Conservation (phyloP, 1,140 invertebrate genomes). For the Ericerus pela region DNA sequence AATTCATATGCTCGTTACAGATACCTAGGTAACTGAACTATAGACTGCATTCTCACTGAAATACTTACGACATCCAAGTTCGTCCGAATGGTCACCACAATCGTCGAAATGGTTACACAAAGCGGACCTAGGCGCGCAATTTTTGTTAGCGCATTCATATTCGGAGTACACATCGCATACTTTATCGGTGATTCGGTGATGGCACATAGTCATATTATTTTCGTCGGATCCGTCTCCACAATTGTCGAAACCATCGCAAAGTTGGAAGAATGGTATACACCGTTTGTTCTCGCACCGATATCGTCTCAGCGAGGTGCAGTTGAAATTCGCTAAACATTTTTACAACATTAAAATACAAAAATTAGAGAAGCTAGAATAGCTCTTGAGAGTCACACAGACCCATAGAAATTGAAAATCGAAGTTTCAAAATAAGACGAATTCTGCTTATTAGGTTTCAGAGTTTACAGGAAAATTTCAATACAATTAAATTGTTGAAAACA, state of each 20-base stretch:
- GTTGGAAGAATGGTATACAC: conserved; percentile 68
- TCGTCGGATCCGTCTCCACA: conserved; percentile 88
- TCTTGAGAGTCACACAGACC: not conserved
- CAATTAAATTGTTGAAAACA: too few relatives aligned
- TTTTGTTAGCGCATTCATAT: conserved; percentile 81
- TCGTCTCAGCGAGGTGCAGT: conserved; percentile 57
- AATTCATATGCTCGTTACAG: too few relatives aligned
- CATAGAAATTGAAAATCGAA: not conserved
- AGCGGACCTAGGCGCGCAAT: conserved; percentile 63
- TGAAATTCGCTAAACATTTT: conserved; percentile 48
- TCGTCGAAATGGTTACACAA: conserved; percentile 73
- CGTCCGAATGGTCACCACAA: conserved; percentile 72
- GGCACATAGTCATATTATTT: conserved; percentile 78
- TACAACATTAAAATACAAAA: not conserved
- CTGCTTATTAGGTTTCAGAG: too few relatives aligned
- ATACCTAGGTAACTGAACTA: too few relatives aligned
- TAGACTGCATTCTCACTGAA: too few relatives aligned
- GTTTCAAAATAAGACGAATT: not conserved
- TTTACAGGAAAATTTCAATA: too few relatives aligned
- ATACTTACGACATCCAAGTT: conserved; percentile 71
- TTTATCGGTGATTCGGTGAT: conserved; percentile 35
- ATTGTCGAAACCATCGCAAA: conserved; percentile 75
- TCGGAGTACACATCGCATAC: conserved; percentile 57
- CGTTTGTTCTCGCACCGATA: conserved; percentile 81
- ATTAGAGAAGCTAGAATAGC: not conserved